These are phyloP conservation scores for Macaca nemestrina DNA, from an alignment of 2,113 vertebrate genomes.

Conservation along the genomic window DNA sequence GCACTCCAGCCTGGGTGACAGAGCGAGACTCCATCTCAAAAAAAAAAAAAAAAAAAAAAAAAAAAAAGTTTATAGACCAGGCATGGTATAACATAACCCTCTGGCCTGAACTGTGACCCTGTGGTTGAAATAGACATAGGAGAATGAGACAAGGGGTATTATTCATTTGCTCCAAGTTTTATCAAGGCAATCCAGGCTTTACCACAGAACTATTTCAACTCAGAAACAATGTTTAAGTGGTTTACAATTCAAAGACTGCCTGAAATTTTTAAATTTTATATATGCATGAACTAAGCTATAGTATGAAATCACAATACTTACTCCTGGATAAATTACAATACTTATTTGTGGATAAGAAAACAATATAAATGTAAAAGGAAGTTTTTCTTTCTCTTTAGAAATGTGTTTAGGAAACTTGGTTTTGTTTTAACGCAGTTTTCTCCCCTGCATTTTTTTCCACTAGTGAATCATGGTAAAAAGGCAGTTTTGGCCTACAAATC, in stretches of 20 bases:
- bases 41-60: no score
- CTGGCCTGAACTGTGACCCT: neutral
- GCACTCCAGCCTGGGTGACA: no score
- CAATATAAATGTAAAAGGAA: neutral
- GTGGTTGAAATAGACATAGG: neutral
- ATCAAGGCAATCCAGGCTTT: slow-evolving; percentile 3
- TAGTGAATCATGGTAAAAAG: neutral
- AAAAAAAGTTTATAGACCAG: no score
- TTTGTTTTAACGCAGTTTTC: neutral
- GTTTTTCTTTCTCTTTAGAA: neutral
- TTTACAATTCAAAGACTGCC: neutral
- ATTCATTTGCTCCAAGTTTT: slow-evolving; percentile 10
- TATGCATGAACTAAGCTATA: neutral
- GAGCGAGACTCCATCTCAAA: no score
- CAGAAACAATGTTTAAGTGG: neutral
- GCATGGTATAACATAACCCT: neutral
- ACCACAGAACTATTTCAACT: slow-evolving; percentile 1
- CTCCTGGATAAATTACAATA: neutral
- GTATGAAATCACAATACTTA: neutral
- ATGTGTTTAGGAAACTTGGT: slow-evolving; percentile 1
- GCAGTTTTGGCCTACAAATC: neutral
- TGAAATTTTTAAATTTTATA: neutral
- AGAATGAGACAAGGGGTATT: neutral
- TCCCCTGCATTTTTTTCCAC: neutral
- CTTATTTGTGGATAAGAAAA: neutral